Evolutionary conservation across 2,888 invertebrate species (phyloP).

Genomic region (Sympetrum striolatum): DNA sequence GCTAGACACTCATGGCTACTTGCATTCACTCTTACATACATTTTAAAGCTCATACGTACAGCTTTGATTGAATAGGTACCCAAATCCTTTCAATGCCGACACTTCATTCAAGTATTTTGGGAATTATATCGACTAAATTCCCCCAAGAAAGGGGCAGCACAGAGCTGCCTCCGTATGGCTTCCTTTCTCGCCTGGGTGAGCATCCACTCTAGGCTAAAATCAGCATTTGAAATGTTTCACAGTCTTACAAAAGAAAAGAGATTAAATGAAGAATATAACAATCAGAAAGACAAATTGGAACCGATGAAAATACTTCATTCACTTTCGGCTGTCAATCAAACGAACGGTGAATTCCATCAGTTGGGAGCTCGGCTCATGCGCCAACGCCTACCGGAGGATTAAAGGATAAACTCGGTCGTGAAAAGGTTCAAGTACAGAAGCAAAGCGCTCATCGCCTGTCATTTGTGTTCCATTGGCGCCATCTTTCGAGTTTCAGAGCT

Average conservation of each 20-base stretch:
- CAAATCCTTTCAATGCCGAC: too few relatives aligned
- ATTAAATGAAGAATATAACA: not conserved
- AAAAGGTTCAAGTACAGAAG: not conserved
- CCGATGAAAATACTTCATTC: not conserved
- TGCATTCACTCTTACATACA: too few relatives aligned
- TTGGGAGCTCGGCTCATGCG: not conserved
- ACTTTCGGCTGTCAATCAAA: not conserved
- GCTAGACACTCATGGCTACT: too few relatives aligned
- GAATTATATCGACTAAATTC: too few relatives aligned
- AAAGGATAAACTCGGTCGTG: not conserved
- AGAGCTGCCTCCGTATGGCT: too few relatives aligned
- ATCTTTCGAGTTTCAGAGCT: not conserved
- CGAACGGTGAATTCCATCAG: not conserved
- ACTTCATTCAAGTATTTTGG: too few relatives aligned
- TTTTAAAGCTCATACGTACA: too few relatives aligned
- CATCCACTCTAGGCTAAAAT: too few relatives aligned
- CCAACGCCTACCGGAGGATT: not conserved
- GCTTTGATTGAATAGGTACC: too few relatives aligned
- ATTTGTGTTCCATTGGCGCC: not conserved
- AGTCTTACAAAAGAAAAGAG: not conserved
- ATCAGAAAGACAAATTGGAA: not conserved
- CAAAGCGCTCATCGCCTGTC: not conserved
- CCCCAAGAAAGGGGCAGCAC: too few relatives aligned
- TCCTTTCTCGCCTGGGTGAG: too few relatives aligned
- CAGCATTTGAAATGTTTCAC: too few relatives aligned